These are phyloP conservation scores for Scaptomyza pallida DNA, from an alignment of 1,140 invertebrate genomes.

Conservation along the genomic window DNA sequence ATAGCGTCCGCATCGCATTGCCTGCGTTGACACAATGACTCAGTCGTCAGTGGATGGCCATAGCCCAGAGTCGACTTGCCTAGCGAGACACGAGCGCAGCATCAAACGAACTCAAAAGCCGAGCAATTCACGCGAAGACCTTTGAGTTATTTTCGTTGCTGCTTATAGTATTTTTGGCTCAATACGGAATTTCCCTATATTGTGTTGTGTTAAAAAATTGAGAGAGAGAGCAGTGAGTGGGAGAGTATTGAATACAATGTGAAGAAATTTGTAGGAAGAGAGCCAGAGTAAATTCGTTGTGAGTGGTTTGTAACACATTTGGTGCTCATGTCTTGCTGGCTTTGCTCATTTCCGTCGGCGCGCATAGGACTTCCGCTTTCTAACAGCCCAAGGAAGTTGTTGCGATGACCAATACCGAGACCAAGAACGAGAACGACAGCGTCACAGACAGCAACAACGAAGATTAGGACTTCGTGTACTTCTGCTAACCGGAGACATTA, in stretches of 20 bases:
- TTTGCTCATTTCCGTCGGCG: constrained; percentile 66
- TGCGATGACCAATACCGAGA: constrained; percentile 30
- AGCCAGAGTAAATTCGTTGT: constrained; percentile 29
- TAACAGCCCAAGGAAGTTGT: constrained; percentile 73
- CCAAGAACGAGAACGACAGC: constrained; percentile 33
- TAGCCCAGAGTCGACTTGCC: constrained; percentile 19
- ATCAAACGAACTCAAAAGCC: constrained; percentile 9
- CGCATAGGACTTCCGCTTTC: constrained; percentile 59
- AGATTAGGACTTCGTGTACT: constrained; percentile 6
- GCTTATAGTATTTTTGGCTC: constrained; percentile 9
- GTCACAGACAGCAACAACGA: constrained; percentile 6
- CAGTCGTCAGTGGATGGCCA: constrained; percentile 9
- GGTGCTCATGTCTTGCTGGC: constrained; percentile 21
- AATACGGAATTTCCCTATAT: constrained; percentile 19
- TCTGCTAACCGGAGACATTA: constrained; percentile 35
- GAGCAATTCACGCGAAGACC: constrained; percentile 11
- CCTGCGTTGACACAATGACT: constrained; percentile 62
- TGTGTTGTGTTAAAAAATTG: background rate
- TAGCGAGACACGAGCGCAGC: constrained; percentile 24
- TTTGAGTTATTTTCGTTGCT: constrained; percentile 9
- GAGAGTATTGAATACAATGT: constrained; percentile 9
- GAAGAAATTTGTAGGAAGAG: background rate
- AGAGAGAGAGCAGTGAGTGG: background rate
- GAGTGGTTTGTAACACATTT: constrained; percentile 19
- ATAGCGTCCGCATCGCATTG: constrained; percentile 60